Conservation (phyloP, 2,888 invertebrate genomes). For the Brachylomia viminalis region DNA sequence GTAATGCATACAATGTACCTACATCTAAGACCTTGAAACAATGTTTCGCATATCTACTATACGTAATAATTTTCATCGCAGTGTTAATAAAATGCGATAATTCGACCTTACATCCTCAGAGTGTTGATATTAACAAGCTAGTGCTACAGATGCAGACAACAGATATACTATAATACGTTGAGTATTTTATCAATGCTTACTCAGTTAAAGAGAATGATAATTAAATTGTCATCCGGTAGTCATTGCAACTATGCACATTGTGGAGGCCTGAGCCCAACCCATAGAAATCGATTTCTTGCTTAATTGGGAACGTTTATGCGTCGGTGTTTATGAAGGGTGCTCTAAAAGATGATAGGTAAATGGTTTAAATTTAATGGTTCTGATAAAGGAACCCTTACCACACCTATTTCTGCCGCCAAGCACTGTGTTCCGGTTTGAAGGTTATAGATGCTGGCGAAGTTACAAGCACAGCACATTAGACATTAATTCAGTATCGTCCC, state of each 20-base stretch:
- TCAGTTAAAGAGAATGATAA: constrained; percentile 10
- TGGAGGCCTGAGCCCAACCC: too few species aligned
- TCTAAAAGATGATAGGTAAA: background rate
- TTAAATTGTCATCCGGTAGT: background rate
- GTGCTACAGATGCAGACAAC: background rate
- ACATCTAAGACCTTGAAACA: constrained; percentile 29
- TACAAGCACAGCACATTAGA: background rate
- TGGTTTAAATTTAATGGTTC: background rate
- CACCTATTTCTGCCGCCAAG: background rate
- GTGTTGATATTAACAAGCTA: constrained; percentile 11
- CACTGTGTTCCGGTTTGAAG: too few species aligned
- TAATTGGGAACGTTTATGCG: background rate
- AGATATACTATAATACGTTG: background rate
- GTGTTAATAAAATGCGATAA: constrained; percentile 38
- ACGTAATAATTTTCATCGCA: constrained; percentile 30
- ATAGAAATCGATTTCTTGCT: too few species aligned
- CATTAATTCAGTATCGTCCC: background rate
- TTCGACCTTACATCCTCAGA: constrained; percentile 6
- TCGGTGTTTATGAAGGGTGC: background rate
- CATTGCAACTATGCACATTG: background rate
- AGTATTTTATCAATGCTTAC: constrained; percentile 18
- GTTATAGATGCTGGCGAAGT: background rate
- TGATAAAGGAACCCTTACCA: background rate
- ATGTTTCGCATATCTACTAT: constrained; percentile 1
- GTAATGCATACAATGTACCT: constrained; percentile 25